Percentiles rank a stretch among this genome's conserved stretches.
phyloP scores from a whole-genome alignment of 2,888 invertebrate species.

The Eristalis intricaria region DNA sequence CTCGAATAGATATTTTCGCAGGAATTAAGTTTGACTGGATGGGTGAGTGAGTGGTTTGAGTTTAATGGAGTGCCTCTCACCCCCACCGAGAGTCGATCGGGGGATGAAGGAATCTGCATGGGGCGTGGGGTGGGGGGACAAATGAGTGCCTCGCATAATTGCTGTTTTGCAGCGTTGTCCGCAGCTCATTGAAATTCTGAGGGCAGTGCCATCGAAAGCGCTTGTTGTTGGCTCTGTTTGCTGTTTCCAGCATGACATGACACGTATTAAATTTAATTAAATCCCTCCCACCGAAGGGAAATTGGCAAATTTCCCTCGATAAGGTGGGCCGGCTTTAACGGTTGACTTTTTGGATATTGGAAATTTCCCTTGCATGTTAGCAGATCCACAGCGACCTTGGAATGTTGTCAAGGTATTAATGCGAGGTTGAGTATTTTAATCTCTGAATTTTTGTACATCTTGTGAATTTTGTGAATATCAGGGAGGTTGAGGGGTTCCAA shows the following conservation, averaged over 20 bases:
- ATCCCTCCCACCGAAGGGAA: neutral
- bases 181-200: neutral
- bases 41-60: neutral
- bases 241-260: neutral
- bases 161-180: neutral
- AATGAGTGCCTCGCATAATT: neutral
- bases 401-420: too few species aligned
- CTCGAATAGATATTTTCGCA: constrained; percentile 9
- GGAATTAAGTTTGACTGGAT: constrained; percentile 10
- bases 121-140: too few species aligned
- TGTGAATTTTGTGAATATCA: too few species aligned
- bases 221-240: neutral
- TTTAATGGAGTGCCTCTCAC: neutral
- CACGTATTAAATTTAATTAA: constrained; percentile 14
- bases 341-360: too few species aligned
- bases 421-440: too few species aligned
- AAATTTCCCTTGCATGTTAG: too few species aligned
- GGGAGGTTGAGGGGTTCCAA: too few species aligned
- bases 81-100: too few species aligned
- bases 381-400: too few species aligned
- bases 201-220: neutral
- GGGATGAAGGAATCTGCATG: neutral
- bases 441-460: too few species aligned
- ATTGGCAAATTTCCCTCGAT: neutral
- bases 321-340: neutral